Conservation (phyloP, 2,797 vertebrate genomes). For the Ficedula albicollis region DNA sequence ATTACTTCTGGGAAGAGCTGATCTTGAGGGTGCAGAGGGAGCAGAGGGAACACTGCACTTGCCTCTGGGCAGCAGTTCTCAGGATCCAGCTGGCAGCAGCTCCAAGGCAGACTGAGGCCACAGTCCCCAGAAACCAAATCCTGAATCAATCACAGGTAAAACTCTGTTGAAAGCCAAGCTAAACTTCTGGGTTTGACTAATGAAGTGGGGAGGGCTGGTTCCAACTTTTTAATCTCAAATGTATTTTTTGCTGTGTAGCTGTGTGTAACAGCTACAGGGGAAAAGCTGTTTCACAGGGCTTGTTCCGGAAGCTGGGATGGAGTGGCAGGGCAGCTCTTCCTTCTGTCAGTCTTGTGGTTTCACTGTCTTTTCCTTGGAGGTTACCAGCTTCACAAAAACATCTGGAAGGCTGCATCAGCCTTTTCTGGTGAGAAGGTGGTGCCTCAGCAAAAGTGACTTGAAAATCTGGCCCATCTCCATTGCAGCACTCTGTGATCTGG, state of each 20-base stretch:
- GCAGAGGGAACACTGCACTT: neutral
- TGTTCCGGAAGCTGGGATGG: neutral
- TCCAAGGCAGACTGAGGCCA: neutral
- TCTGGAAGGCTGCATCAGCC: constrained; percentile 35
- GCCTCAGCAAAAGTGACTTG: neutral
- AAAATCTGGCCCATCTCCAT: neutral
- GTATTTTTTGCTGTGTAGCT: neutral
- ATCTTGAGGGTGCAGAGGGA: neutral
- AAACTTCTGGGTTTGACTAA: neutral
- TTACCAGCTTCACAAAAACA: neutral
- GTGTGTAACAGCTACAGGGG: neutral
- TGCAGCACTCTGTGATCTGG: neutral
- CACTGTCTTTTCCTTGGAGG: neutral
- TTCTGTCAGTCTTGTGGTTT: neutral
- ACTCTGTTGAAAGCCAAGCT: rapidly evolving
- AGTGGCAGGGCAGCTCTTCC: neutral
- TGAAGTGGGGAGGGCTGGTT: neutral
- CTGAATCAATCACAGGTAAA: neutral
- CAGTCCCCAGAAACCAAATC: neutral
- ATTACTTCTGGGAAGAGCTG: neutral
- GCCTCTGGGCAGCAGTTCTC: neutral
- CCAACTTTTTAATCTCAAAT: neutral
- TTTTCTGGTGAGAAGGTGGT: neutral
- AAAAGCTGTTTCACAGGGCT: neutral
- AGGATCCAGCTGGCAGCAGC: neutral